Evolutionary conservation across 2,797 vertebrate species (phyloP).

Genomic region (Crypturellus tataupa): DNA sequence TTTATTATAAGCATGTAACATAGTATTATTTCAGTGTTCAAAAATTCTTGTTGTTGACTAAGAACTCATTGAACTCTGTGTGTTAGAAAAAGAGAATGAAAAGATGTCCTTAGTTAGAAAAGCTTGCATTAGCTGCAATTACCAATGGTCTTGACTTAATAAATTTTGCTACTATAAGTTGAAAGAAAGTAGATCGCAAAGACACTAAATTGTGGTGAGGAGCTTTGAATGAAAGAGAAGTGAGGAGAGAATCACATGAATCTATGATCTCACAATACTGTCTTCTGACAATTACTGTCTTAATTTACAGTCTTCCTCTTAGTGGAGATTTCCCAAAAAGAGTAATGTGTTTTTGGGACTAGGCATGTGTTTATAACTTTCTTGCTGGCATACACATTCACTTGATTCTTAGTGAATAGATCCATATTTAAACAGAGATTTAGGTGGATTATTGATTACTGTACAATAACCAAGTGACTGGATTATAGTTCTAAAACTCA

Average conservation of each 20-base stretch:
- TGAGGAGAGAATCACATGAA: no score
- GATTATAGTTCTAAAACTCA: not conserved
- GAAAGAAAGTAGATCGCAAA: not conserved
- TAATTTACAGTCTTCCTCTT: not conserved
- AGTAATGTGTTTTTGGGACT: not conserved
- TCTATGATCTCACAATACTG: not conserved
- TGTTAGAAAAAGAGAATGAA: not conserved
- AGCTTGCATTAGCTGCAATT: not conserved
- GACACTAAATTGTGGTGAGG: not conserved
- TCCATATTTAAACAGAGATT: not conserved
- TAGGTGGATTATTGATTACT: not conserved
- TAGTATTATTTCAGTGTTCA: no score
- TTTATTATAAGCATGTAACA: no score
- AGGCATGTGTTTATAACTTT: no score
- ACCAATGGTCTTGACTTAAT: not conserved
- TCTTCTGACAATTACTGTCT: not conserved
- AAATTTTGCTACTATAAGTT: not conserved
- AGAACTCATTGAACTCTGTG: not conserved
- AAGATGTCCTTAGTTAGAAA: not conserved
- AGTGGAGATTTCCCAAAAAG: not conserved
- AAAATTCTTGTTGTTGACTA: no score
- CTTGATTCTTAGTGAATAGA: not conserved
- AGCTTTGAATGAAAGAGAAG: not conserved
- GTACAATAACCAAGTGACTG: not conserved
- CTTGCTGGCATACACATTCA: not conserved